A percentile compares a stretch with the other conserved stretches of the same genome.
Evolutionary conservation across 2,888 invertebrate genomes (phyloP).

Genomic region (Ornithoptera priamus): DNA sequence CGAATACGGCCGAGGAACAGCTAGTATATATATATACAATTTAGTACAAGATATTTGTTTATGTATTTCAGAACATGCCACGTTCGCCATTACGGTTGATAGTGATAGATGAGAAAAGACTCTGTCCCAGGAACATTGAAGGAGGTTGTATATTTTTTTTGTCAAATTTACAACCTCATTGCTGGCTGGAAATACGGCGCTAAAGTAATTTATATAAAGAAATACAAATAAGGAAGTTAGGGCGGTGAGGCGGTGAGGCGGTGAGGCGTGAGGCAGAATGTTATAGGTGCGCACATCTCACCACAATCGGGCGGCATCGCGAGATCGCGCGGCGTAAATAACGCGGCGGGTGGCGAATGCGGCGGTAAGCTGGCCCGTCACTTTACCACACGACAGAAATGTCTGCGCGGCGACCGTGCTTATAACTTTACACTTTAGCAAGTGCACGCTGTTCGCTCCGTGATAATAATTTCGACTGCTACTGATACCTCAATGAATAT

Average conservation of each 20-base stretch:
- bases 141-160: background rate
- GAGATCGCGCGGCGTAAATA: constrained; percentile 67
- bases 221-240: constrained; percentile 41
- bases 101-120: too few species aligned
- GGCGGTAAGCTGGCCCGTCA: constrained; percentile 36
- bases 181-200: constrained; percentile 7
- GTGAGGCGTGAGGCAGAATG: constrained; percentile 54
- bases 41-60: too few species aligned
- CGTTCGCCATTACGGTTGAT: too few species aligned
- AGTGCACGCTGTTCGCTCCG: background rate
- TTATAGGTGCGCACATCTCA: constrained; percentile 65
- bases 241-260: constrained; percentile 45
- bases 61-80: too few species aligned
- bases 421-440: background rate
- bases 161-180: background rate
- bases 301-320: constrained; percentile 50
- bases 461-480: too few species aligned
- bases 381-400: constrained; percentile 64
- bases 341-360: constrained; percentile 69
- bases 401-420: constrained; percentile 44
- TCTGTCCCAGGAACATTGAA: background rate
- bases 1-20: too few species aligned
- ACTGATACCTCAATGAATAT: too few species aligned
- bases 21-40: too few species aligned
- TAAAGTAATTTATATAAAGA: constrained; percentile 30